Base-by-base conservation (phyloP, 2,113 vertebrate genomes). In the Phrynosoma blainvillii region DNA sequence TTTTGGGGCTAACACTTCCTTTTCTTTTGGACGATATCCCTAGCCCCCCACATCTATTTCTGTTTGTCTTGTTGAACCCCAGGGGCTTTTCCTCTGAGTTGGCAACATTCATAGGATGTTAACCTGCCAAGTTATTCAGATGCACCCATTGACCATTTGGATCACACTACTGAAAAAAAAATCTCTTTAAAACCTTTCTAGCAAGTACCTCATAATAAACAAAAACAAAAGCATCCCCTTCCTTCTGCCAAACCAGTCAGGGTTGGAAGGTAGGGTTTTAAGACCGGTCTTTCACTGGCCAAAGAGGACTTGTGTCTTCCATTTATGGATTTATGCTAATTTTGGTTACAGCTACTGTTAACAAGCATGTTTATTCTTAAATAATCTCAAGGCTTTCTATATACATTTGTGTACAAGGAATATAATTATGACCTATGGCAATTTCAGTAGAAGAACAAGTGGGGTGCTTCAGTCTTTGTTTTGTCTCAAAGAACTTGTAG, bases 331-430 rank as follows among this genome's bases (percentile, higher is more conserved):
- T 75, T 59, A 59, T 74, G 70, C 20, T 74, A 74, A 74, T 84
- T 5, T 74, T 73, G n/a, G 47, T 25, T 59, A 74, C 70, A 74
- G 70, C 52, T 62, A 76, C 84, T 85, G 84, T 65, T 76, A 85
- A 76, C 56, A 85, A 76, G 36, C 23, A 18, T 65, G 25, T 75
- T 62, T 85, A 65, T 85, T 84, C 52, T 52, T 62, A 54, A 42
- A 54, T 40, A 30, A 76, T 62, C 54, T 73, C 36, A 42, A 62
- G 56, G 12, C 83, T 40, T 30, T 84, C 21, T 75, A 52, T 62
- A 82, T 82, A 52, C 7, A n/a, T 16, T 42, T 76, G 32, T 76
- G 32, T 76, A 52, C 71, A 54, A 59, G 21, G 40, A n/a, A 30
- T 56, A 85, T 76, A 54, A 65, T 65, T 71, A 42, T 85, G 84